Percentiles rank a stretch among this genome's conserved stretches.
These are phyloP conservation scores for Marasmarcha lunaedactyla DNA, from an alignment of 2,888 invertebrate genomes.

Conservation along the genomic window DNA sequence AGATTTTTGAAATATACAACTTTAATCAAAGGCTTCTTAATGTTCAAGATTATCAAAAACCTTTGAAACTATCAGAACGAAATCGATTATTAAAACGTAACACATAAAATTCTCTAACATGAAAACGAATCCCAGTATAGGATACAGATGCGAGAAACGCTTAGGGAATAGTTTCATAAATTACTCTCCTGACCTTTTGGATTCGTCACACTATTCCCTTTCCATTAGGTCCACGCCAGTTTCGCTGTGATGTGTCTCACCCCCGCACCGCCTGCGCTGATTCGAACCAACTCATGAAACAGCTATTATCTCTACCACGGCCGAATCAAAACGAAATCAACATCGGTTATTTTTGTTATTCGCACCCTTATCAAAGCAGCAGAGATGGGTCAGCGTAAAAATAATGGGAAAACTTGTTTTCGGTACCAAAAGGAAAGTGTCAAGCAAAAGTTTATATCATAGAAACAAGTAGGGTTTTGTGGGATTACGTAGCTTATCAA, in stretches of 20 bases:
- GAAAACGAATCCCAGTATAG: too few relatives aligned
- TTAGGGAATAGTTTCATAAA: conserved; percentile 4
- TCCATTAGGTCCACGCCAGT: conserved; percentile 31
- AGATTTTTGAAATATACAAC: too few relatives aligned
- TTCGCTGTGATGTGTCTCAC: conserved; percentile 24
- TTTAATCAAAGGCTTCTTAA: too few relatives aligned
- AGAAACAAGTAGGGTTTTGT: conserved; percentile 10
- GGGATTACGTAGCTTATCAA: conserved; percentile 4
- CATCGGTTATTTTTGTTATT: conserved; percentile 56
- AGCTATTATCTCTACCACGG: conserved; percentile 48
- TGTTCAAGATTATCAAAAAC: too few relatives aligned
- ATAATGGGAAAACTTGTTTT: conserved; percentile 22
- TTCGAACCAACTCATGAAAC: conserved; percentile 44
- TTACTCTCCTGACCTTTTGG: conserved; percentile 11
- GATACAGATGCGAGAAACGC: neutral
- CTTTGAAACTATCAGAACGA: too few relatives aligned
- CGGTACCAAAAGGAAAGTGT: conserved; percentile 8
- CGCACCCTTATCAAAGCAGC: conserved; percentile 49
- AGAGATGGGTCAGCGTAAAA: conserved; percentile 36
- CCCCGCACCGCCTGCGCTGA: conserved; percentile 28
- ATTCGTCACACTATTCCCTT: conserved; percentile 32
- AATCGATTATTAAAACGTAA: neutral
- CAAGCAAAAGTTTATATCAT: conserved; percentile 10
- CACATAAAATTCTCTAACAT: neutral
- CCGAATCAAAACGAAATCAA: conserved; percentile 64